Evolutionary conservation across 53 echinoderm and acorn worm species (phyloP).

Genomic region (Apostichopus leukothele): DNA sequence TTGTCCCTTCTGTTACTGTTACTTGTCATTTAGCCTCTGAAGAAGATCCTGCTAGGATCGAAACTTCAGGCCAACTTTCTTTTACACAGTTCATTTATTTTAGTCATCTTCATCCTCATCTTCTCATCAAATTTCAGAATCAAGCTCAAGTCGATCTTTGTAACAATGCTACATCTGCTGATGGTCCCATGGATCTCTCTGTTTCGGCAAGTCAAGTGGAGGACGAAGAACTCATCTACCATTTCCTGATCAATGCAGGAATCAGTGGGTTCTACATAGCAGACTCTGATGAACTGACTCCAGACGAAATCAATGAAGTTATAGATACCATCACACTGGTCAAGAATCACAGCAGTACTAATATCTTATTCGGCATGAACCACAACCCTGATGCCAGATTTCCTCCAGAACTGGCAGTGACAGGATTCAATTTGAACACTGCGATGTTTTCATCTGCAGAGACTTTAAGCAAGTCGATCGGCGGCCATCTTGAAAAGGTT

Average conservation of each 20-base stretch:
- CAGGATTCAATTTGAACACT: not conserved
- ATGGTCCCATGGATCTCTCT: no score
- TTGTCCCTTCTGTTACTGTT: no score
- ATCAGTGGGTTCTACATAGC: constrained; percentile 7
- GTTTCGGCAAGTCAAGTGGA: no score
- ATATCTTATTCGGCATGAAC: constrained; percentile 20
- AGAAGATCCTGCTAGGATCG: no score
- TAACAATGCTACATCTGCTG: no score
- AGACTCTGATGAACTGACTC: not conserved
- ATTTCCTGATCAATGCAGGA: not conserved
- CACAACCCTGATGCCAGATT: not conserved
- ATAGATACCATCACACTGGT: constrained; percentile 1
- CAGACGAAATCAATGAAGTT: not conserved
- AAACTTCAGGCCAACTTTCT: no score
- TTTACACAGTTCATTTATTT: no score
- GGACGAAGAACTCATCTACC: not conserved
- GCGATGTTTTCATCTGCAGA: not conserved
- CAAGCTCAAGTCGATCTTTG: no score
- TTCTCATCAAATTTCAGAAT: no score
- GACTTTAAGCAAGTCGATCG: not conserved
- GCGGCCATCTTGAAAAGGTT: not conserved
- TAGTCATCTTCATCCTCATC: no score
- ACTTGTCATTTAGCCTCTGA: no score
- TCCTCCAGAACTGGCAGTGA: not conserved
- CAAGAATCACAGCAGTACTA: not conserved